Conservation (phyloP, 2,113 vertebrate genomes). For the Edolisoma coerulescens region DNA sequence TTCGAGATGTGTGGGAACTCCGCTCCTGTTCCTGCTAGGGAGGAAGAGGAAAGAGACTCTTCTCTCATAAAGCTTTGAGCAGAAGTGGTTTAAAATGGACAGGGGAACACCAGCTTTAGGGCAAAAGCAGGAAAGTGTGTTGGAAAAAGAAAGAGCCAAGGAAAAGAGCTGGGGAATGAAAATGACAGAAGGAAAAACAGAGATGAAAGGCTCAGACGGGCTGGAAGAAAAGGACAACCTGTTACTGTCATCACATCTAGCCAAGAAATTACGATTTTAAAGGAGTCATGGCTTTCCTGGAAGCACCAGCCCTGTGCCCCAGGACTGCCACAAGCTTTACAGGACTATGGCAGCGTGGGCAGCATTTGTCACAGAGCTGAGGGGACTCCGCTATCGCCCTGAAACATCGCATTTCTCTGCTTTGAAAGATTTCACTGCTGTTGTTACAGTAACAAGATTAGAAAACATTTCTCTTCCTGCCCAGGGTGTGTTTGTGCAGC, state of each 20-base stretch:
- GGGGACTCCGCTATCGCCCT: not conserved
- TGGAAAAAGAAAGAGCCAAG: not conserved
- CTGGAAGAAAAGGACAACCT: not conserved
- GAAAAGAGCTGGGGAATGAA: not conserved
- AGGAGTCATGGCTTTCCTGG: not conserved
- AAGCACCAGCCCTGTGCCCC: not conserved
- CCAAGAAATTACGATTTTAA: not conserved
- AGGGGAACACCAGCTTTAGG: not conserved
- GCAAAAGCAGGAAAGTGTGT: not conserved
- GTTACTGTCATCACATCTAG: not conserved
- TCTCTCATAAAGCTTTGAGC: not conserved
- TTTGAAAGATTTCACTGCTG: not conserved
- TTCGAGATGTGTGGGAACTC: not conserved
- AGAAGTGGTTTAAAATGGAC: not conserved
- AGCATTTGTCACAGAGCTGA: not conserved
- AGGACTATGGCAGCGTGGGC: not conserved
- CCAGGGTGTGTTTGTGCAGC: not conserved
- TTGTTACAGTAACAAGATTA: constrained; percentile 44
- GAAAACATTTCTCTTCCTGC: not conserved
- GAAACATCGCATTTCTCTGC: not conserved
- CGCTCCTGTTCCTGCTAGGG: not conserved
- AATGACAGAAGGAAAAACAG: not conserved
- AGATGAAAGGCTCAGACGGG: not conserved
- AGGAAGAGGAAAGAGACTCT: not conserved
- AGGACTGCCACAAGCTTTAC: not conserved